Conservation (phyloP, 2,888 invertebrate species). For the Acanthosoma haemorrhoidale region DNA sequence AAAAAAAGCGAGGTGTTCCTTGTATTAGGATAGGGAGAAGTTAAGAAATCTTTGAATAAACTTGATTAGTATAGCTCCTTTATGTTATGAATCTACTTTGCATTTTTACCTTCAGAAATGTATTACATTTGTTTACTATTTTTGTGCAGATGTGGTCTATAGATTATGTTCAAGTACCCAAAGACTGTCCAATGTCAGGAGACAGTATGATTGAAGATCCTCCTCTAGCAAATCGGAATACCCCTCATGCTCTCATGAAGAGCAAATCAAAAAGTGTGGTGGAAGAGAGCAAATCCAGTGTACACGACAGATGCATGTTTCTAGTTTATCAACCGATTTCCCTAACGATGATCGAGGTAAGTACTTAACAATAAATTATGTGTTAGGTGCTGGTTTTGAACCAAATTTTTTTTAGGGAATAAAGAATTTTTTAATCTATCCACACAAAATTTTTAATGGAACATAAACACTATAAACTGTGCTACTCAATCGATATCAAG, state of each 20-base stretch:
- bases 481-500: too few species aligned
- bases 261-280: slow-evolving; percentile 48
- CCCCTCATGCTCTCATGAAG: not conserved
- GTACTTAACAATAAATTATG: not conserved
- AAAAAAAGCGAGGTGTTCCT: too few species aligned
- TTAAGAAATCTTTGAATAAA: too few species aligned
- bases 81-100: too few species aligned
- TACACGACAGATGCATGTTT: slow-evolving; percentile 70
- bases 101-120: too few species aligned
- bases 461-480: too few species aligned
- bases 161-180: slow-evolving; percentile 83
- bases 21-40: too few species aligned
- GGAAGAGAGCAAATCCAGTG: slow-evolving; percentile 51
- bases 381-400: not conserved
- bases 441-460: too few species aligned
- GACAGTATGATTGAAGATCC: slow-evolving; percentile 29
- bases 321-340: slow-evolving; percentile 47
- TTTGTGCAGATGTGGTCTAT: slow-evolving; percentile 87
- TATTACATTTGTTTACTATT: not conserved
- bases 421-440: too few species aligned
- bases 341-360: slow-evolving; percentile 38
- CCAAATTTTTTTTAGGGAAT: not conserved
- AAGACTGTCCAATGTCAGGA: slow-evolving; percentile 48
- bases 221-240: not conserved
- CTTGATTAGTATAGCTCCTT: too few species aligned